Evolutionary conservation across 2,888 invertebrate genomes (phyloP).

Genomic region (Epistrophe eligans): DNA sequence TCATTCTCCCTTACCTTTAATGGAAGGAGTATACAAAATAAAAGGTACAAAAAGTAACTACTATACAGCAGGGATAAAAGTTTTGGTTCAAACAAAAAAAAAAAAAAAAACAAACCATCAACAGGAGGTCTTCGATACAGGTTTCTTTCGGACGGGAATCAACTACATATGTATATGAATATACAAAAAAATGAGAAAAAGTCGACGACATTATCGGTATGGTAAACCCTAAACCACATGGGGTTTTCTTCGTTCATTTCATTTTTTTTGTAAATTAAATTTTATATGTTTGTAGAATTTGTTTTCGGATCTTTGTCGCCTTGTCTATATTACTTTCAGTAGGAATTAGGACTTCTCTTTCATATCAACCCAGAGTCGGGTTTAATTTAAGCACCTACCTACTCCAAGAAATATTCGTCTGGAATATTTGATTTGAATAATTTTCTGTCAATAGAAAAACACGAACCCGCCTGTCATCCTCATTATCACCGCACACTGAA

Average conservation of each 20-base stretch:
- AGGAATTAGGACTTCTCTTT: background rate
- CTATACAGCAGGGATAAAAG: slow-evolving; percentile 8
- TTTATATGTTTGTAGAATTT: slow-evolving; percentile 13
- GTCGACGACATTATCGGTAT: slow-evolving; percentile 47
- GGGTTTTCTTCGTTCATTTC: slow-evolving; percentile 26
- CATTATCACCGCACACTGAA: background rate
- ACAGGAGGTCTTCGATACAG: slow-evolving; percentile 44
- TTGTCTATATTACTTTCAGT: background rate
- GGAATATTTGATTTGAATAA: slow-evolving; percentile 43
- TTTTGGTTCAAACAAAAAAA: background rate
- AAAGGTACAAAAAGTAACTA: background rate
- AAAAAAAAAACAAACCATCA: background rate
- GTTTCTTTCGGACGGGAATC: slow-evolving; percentile 33
- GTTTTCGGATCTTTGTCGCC: slow-evolving; percentile 25
- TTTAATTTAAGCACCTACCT: background rate
- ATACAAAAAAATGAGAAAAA: slow-evolving; percentile 24
- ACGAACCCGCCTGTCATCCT: background rate
- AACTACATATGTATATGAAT: background rate
- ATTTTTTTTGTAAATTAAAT: background rate
- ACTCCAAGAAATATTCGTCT: slow-evolving; percentile 8
- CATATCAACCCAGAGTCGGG: background rate
- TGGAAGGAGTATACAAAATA: background rate
- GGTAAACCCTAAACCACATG: slow-evolving; percentile 48
- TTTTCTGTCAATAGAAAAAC: slow-evolving; percentile 17
- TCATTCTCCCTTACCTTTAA: slow-evolving; percentile 4